Percentiles rank a stretch among this genome's conserved stretches.
phyloP scores from a whole-genome alignment of 2,113 vertebrate species.

The Podilymbus podiceps region DNA sequence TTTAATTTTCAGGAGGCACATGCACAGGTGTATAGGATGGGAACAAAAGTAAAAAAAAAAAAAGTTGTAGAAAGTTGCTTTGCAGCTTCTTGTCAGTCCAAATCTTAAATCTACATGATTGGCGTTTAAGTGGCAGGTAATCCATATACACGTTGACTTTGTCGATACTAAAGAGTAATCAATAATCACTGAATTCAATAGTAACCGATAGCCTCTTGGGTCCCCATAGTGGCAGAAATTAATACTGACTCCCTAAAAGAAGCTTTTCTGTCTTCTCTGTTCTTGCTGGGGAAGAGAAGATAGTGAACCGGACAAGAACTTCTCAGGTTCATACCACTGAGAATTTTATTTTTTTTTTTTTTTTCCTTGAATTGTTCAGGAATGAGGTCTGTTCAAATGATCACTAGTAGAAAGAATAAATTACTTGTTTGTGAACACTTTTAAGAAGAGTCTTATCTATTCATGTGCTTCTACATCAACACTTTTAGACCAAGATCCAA shows the following conservation, averaged over 20 bases:
- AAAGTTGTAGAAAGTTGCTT: background rate
- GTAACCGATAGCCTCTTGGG: background rate
- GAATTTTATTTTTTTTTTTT: background rate
- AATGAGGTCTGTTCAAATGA: background rate
- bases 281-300: background rate
- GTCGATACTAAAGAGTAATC: background rate
- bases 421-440: background rate
- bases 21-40: background rate
- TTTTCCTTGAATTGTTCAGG: background rate
- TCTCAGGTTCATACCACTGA: background rate
- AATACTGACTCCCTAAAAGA: background rate
- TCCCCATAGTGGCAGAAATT: background rate
- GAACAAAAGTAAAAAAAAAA: background rate
- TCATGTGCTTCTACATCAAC: background rate
- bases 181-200: background rate
- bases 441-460: background rate
- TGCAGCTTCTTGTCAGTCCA: background rate
- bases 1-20: background rate
- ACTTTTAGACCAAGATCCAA: background rate
- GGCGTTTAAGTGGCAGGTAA: background rate
- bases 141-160: background rate
- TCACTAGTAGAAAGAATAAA: background rate
- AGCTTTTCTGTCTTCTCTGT: background rate
- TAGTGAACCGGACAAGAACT: background rate
- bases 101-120: background rate